Evolutionary conservation across 2,888 invertebrate species (phyloP), one percentile per base, ranked within the genome.

Genomic region (Limnephilus auricula): DNA sequence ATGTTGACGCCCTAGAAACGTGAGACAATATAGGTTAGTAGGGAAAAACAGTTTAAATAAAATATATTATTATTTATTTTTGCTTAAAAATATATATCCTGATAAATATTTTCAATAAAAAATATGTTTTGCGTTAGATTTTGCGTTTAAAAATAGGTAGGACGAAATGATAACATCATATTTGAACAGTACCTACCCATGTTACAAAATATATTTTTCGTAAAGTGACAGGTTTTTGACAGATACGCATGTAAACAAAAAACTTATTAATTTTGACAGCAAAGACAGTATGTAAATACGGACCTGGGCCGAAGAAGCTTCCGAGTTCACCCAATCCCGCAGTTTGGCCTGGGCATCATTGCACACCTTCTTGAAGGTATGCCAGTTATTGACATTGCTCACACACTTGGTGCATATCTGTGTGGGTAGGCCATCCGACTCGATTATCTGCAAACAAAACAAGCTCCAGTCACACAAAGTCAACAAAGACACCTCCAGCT

Each of bases 371-470:
- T 97, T 97, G 95, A 97, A 97, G 93, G 95, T 94, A 94, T 97
- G 96, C 97, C 97, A 97, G 94, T 96, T 96, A 94, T 97, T 97
- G 93, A 97, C 96, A 95, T 96, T 97, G 94, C 95, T 95, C 93
- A 96, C 94, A 94, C 97, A 97, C 94, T 96, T 95, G 93, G 95
- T 95, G 94, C 97, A 97, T 94, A 97, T 96, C 94, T 96, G 95
- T 32, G 96, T 97, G 37, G 97, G 96, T 94, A 97, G 94, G 94
- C 96, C 96, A 94, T 97, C 97, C 94, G 96, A 95, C 93, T 95
- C 94, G 93, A 95, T 95, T 94, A 97, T 96, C 97, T 97, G 96
- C 94, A 96, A 96, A 95, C 94, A 94, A 95, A 94, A 93, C 90
- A 88, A 50, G 12, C 30, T 30, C 65, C 65, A 65, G 65, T 65